A percentile compares a stretch with the other conserved stretches of the same genome.
phyloP scores from a whole-genome alignment of 2,888 invertebrate species.

The Chymomyza caudatula region DNA sequence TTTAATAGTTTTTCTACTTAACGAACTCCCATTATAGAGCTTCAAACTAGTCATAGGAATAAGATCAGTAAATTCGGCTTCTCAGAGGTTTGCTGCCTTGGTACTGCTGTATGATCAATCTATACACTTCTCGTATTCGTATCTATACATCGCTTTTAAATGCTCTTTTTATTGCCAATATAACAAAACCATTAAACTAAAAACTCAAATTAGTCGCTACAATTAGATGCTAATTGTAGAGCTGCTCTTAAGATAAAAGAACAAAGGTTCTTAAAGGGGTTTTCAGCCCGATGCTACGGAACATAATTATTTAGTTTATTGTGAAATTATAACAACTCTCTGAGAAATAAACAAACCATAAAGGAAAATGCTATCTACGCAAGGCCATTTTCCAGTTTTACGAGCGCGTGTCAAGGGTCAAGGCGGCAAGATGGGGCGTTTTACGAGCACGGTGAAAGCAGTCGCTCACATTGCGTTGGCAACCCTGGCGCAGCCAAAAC shows the following conservation, averaged over 20 bases:
- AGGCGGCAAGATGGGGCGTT: slow-evolving; percentile 12
- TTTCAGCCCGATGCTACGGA: background rate
- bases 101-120: too few relatives aligned
- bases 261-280: slow-evolving; percentile 12
- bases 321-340: slow-evolving; percentile 9
- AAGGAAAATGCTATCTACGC: slow-evolving; percentile 28
- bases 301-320: slow-evolving; percentile 48
- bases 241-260: slow-evolving; percentile 1
- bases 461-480: slow-evolving; percentile 1
- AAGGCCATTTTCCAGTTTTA: slow-evolving; percentile 34
- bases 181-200: slow-evolving; percentile 18
- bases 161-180: background rate
- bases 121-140: too few relatives aligned
- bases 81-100: too few relatives aligned
- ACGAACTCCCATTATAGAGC: too few relatives aligned
- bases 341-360: slow-evolving; percentile 1
- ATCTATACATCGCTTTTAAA: too few relatives aligned
- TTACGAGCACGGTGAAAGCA: slow-evolving; percentile 11
- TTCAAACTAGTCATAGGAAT: too few relatives aligned
- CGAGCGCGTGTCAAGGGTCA: slow-evolving; percentile 49
- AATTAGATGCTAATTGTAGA: slow-evolving; percentile 59
- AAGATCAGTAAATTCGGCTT: too few relatives aligned
- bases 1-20: too few relatives aligned
- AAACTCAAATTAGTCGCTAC: slow-evolving; percentile 37
- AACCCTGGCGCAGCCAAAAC: background rate